Base-by-base conservation (phyloP, 1,140 invertebrate species). In the Drosophila sproati region DNA sequence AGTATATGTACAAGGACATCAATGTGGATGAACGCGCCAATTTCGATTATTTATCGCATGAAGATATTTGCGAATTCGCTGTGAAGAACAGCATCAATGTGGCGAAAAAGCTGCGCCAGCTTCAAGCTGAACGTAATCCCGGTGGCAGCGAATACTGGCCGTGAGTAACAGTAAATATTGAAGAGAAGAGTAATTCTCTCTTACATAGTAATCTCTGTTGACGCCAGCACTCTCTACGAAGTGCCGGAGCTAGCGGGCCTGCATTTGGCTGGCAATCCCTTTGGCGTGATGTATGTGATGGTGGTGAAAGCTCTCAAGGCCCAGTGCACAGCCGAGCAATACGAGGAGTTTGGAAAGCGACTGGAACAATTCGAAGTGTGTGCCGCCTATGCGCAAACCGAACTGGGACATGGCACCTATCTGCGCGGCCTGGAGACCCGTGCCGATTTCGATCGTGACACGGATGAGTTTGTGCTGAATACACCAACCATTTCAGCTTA, bases 331-430 rank as follows among this genome's bases (percentile, higher is more conserved):
- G 93, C 96, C 4, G 96, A 98, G 72, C 98, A 99, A 91, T 96
- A 97, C 85, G 95, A 94, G 4, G 94, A 96, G 80, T 99, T 95
- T 97, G 67, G 94, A 94, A 41, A 80, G 35, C 95, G 94, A 74
- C 96, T 97, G 5, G 96, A 96, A 94, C 95, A 95, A 73, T 96
- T 96, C 51, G 95, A 96, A 82, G 97, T 99, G 67, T 95, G 98
- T 78, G 98, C 97, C 48, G 98, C 98, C 29, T 99, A 99, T 93
- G 98, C 98, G 51, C 98, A 97, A 94, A 99, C 98, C 3, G 98
- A 99, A 93, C 93, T 99, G 43, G 98, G 98, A 0, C 98, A 99
- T 94, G 98, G 97, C 3, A 98, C 98, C 8, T 98, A 98, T 92
- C 95, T 99, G 56, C 94, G 97, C 78, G 97, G 97, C 1, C 92